A percentile compares a stretch with the other conserved stretches of the same genome.
Evolutionary conservation across 1,140 invertebrate genomes (phyloP).

Genomic region (Aleiodes sp.): DNA sequence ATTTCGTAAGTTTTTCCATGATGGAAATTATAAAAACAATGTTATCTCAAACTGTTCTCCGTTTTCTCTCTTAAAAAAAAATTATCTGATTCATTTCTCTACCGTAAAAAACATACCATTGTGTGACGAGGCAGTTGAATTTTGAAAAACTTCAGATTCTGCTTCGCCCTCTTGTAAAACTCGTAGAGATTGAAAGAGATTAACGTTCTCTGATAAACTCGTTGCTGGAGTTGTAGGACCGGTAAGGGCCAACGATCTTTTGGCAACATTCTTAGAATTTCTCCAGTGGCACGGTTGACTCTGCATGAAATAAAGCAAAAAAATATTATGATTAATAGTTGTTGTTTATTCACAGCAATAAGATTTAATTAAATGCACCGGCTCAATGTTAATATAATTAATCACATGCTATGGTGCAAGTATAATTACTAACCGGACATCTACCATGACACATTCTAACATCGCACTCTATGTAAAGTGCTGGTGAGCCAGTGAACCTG

Average conservation of each 20-base stretch:
- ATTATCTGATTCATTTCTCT: not conserved
- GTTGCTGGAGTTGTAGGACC: conserved; percentile 59
- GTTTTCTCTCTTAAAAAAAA: not conserved
- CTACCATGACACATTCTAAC: conserved; percentile 94
- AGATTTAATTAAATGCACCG: not conserved
- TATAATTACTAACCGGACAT: conserved; percentile 83
- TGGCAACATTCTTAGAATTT: conserved; percentile 81
- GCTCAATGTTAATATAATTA: not conserved
- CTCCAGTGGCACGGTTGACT: conserved; percentile 93
- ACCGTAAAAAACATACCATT: conserved; percentile 51
- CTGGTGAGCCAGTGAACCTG: conserved; percentile 91
- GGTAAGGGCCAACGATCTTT: conserved; percentile 69
- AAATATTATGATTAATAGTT: conserved; percentile 23
- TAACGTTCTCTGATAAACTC: conserved; percentile 84
- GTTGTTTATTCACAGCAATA: no score
- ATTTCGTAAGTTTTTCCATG: not conserved
- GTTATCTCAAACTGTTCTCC: no score
- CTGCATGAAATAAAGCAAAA: conserved; percentile 64
- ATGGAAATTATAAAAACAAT: not conserved
- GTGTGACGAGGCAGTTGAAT: conserved; percentile 51
- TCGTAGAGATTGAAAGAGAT: conserved; percentile 86
- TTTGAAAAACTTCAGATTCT: conserved; percentile 70
- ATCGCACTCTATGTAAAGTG: conserved; percentile 93
- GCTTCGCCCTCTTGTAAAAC: conserved; percentile 87
- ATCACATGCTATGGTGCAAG: conserved; percentile 5